phyloP scores from a whole-genome alignment of 1,140 invertebrate genomes.

The Drosophila ananassae region DNA sequence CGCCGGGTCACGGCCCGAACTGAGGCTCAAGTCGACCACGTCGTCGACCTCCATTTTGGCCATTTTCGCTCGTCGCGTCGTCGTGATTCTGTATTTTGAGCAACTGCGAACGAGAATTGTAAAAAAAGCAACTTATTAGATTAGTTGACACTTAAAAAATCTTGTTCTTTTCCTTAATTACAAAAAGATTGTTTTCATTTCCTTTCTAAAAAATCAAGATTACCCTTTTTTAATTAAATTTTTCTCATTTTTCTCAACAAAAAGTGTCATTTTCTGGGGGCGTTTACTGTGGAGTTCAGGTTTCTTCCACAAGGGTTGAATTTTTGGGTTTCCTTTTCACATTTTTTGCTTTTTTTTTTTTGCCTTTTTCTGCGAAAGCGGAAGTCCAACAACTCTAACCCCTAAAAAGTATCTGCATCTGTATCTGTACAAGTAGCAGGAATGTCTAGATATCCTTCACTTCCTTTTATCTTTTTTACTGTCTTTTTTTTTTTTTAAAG shows the following conservation, averaged over 20 bases:
- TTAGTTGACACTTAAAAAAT: neutral
- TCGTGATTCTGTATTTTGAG: constrained; percentile 70
- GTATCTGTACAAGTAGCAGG: constrained; percentile 9
- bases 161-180: neutral
- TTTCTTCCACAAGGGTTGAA: constrained; percentile 41
- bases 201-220: neutral
- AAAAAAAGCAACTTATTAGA: constrained; percentile 5
- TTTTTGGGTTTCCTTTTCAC: constrained; percentile 21
- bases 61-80: constrained; percentile 84
- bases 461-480: constrained; percentile 14
- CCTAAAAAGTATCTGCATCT: constrained; percentile 48
- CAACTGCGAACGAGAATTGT: constrained; percentile 43
- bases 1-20: constrained; percentile 83
- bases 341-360: constrained; percentile 14
- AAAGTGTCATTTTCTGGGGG: constrained; percentile 2
- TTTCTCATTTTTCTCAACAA: neutral
- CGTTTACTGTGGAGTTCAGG: constrained; percentile 14
- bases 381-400: constrained; percentile 59
- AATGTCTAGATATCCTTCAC: constrained; percentile 3
- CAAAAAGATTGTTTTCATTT: neutral
- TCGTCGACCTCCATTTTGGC: constrained; percentile 87
- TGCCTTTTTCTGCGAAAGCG: constrained; percentile 23
- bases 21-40: constrained; percentile 86
- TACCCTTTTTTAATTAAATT: neutral
- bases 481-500: constrained; percentile 65